Conservation (phyloP, 1,140 invertebrate genomes). For the Hormaphis cornu region DNA sequence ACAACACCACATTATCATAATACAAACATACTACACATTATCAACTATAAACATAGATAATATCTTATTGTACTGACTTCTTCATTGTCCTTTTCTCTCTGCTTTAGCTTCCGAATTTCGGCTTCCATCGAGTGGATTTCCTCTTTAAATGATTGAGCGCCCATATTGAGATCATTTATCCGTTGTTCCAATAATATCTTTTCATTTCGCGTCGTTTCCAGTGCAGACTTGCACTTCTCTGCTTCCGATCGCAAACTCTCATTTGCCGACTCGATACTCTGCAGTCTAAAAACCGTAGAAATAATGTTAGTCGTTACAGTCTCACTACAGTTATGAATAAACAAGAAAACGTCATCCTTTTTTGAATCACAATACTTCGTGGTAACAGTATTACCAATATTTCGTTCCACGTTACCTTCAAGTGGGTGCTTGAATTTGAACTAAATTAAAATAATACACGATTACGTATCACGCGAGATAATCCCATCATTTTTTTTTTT, state of each 20-base stretch:
- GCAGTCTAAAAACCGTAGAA: constrained; percentile 48
- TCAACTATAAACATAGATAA: no score
- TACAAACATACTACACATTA: not conserved
- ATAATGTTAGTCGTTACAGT: no score
- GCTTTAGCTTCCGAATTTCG: constrained; percentile 47
- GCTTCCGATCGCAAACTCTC: constrained; percentile 67
- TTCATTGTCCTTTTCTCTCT: constrained; percentile 50
- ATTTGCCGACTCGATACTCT: constrained; percentile 68
- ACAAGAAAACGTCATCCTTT: no score
- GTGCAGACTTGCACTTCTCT: constrained; percentile 45
- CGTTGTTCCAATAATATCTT: constrained; percentile 45
- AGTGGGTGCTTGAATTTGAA: no score
- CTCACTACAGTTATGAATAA: no score
- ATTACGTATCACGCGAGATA: no score
- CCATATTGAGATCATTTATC: constrained; percentile 49
- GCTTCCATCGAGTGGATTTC: constrained; percentile 42
- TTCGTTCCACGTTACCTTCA: no score
- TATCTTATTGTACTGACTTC: not conserved
- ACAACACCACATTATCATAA: no score
- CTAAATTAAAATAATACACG: no score
- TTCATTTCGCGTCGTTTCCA: constrained; percentile 50
- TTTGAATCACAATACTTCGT: no score
- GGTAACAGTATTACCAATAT: no score
- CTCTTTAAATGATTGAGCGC: constrained; percentile 47
- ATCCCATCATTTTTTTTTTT: no score